Evolutionary conservation across 2,797 vertebrate species (phyloP), one percentile per base, ranked within the genome.

Genomic region (Loris lydekkerianus): DNA sequence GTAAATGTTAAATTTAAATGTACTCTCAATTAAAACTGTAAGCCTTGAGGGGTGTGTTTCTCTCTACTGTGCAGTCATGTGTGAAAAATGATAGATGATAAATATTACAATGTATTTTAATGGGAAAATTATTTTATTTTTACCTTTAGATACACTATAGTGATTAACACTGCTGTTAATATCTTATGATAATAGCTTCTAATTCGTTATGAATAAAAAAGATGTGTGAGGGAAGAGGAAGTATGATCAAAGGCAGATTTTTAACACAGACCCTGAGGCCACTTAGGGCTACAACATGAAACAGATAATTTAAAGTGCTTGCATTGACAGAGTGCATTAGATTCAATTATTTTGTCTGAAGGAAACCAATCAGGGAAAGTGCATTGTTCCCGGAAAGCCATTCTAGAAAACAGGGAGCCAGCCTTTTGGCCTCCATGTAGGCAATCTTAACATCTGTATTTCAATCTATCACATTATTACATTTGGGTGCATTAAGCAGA

Each of bases 171-270:
- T 86, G 61, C 96, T 97, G 94, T 82, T 97, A 96, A 92, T 97
- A 67, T 95, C 20, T 96, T 97, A 84, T 96, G 82, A 95, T 86
- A 96, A 97, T 91, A 86, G 82, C 20, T 80, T 95, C 97, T 88
- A 95, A 92, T 97, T 98, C 95, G 65, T 85, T 96, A 69, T 60
- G 31, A 96, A 96, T 97, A 86, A 97, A 97, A 88, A 97, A 97
- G 87, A 97, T 96, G 60, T 95, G 65, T 87, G 92, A 63, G 83
- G 96, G 84, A 97, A 91, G 85, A 83, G 67, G 96, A 93, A 31
- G 91, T 67, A 92, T 89, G 97, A 97, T 98, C 86, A 96, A 92
- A 96, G 92, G 0, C 1, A 95, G 96, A 69, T 95, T 98, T 96
- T 96, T 75, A 96, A n/a, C 90, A 70, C 72, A n/a, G 86, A 77